These are phyloP conservation scores for Poicephalus meyeri DNA, from an alignment of 2,113 vertebrate species.

Conservation along the genomic window DNA sequence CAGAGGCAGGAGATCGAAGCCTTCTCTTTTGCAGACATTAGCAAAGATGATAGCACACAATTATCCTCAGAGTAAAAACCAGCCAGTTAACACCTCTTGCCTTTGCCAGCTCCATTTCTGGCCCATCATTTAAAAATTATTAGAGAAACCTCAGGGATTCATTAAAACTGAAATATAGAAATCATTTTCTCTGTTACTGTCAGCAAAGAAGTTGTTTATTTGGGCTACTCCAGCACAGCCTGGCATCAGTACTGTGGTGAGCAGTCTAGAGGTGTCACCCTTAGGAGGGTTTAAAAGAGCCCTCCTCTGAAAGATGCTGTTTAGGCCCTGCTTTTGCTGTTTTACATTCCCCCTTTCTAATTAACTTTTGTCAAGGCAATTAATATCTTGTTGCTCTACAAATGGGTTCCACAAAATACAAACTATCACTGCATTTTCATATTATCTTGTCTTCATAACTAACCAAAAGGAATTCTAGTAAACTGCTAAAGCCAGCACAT, in stretches of 20 bases:
- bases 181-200: background rate
- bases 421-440: background rate
- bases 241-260: background rate
- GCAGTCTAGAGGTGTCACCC: background rate
- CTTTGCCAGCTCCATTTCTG: background rate
- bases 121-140: background rate
- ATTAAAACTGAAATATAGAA: background rate
- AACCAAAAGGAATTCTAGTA: background rate
- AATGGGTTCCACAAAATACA: background rate
- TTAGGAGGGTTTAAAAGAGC: background rate
- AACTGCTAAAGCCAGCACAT: background rate
- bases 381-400: background rate
- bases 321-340: background rate
- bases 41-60: background rate
- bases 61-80: background rate
- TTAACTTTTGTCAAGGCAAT: background rate
- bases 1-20: background rate
- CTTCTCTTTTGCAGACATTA: background rate
- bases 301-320: background rate
- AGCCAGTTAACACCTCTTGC: background rate
- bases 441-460: background rate
- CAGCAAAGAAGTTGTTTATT: background rate
- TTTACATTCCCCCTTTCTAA: background rate
- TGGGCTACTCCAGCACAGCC: background rate
- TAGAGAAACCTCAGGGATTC: background rate